Evolutionary conservation across 1,140 invertebrate species (phyloP).

Genomic region (Papilio machaon): DNA sequence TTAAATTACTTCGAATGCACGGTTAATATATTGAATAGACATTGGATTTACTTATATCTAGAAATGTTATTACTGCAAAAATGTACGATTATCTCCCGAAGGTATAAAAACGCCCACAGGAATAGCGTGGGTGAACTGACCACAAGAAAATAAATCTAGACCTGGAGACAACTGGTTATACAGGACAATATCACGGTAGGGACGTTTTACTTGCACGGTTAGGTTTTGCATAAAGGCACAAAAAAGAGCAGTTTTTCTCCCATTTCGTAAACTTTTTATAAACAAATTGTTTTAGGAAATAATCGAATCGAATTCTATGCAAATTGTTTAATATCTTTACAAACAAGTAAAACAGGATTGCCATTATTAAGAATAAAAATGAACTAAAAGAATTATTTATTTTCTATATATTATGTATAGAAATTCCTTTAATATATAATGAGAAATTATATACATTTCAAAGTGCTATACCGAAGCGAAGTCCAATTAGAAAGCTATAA

Average conservation of each 20-base stretch:
- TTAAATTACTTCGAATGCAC: background rate
- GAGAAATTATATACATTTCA: background rate
- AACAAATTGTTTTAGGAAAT: too few species aligned
- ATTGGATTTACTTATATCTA: background rate
- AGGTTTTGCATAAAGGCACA: background rate
- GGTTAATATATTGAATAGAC: background rate
- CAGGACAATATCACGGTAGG: conserved; percentile 16
- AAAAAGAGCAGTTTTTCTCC: background rate
- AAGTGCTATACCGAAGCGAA: background rate
- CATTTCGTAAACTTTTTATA: too few species aligned
- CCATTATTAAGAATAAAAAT: background rate
- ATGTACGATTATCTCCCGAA: background rate
- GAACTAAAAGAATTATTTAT: background rate
- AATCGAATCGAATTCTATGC: too few species aligned
- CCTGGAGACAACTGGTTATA: conserved; percentile 26
- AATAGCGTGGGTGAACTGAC: conserved; percentile 11
- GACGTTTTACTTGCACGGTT: background rate
- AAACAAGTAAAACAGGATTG: background rate
- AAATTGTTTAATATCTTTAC: too few species aligned
- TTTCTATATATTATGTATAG: background rate
- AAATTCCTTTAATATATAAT: background rate
- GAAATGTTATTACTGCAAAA: background rate
- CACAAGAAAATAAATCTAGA: conserved; percentile 17
- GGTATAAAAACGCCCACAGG: background rate
- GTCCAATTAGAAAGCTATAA: conserved; percentile 30